These are phyloP conservation scores for Sebastes steindachneri DNA, from an alignment of 2,797 vertebrate genomes.

Conservation along the genomic window DNA sequence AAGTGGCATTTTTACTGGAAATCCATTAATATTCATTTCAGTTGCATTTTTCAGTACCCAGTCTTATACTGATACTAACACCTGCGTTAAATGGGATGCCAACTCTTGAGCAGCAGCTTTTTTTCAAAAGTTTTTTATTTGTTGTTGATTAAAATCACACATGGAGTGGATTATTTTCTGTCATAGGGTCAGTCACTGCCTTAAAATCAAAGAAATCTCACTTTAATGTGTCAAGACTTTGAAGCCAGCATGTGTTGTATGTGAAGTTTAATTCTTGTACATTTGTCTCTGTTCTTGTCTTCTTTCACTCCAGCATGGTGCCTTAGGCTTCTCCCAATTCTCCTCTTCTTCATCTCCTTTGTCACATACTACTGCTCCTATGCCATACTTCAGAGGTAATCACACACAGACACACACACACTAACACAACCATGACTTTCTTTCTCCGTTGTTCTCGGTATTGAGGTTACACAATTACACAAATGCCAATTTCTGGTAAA, in stretches of 20 bases:
- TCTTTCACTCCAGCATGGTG: constrained; percentile 73
- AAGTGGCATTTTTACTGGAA: not conserved
- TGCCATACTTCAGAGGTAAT: constrained; percentile 77
- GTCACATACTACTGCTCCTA: constrained; percentile 80
- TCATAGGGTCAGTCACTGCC: not conserved
- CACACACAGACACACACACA: constrained; percentile 12
- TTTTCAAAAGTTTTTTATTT: not conserved
- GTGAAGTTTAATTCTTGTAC: not conserved
- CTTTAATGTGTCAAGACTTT: not conserved
- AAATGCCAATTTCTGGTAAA: constrained; percentile 46
- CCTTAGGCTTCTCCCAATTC: constrained; percentile 71
- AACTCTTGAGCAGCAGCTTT: not conserved
- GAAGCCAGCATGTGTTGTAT: not conserved
- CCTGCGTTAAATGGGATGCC: not conserved
- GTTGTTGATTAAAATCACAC: not conserved
- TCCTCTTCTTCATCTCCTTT: constrained; percentile 72
- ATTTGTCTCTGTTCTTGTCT: constrained; percentile 30
- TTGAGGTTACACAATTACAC: constrained; percentile 41
- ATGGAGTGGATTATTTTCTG: not conserved
- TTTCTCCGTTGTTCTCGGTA: constrained; percentile 1
- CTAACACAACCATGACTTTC: not conserved
- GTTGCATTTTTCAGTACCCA: constrained; percentile 6
- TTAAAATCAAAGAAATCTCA: not conserved
- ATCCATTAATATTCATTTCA: not conserved
- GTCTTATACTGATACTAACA: not conserved